Percentiles rank a stretch among this genome's conserved stretches.
These are phyloP conservation scores for Chlorodrepanis virens DNA, from an alignment of 2,113 vertebrate species.

Conservation along the genomic window DNA sequence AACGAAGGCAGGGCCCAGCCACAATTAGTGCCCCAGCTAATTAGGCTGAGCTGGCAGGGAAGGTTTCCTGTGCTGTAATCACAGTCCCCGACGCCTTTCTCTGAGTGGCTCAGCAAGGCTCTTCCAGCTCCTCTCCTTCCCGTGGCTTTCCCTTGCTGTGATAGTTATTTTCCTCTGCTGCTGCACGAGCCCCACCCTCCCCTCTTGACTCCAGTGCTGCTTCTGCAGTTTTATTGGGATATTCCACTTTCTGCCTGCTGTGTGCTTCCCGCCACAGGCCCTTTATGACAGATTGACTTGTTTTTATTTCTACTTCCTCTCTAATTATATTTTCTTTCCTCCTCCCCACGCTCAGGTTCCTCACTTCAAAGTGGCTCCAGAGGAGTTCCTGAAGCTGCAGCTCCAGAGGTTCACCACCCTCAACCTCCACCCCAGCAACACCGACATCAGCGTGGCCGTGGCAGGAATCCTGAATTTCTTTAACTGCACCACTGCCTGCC, in stretches of 20 bases:
- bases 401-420: constrained; percentile 95
- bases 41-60: neutral
- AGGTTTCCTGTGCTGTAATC: constrained; percentile 52
- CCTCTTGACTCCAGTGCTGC: neutral
- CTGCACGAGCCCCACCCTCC: neutral
- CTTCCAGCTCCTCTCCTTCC: constrained; percentile 33
- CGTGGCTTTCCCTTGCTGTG: neutral
- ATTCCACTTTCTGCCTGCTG: neutral
- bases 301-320: neutral
- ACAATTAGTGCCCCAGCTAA: constrained; percentile 32
- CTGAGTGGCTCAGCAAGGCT: constrained; percentile 54
- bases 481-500: constrained; percentile 94
- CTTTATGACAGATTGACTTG: neutral
- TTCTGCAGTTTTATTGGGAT: constrained; percentile 12
- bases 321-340: neutral
- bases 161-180: constrained; percentile 21
- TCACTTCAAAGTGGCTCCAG: constrained; percentile 95
- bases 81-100: neutral
- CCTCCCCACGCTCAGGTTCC: constrained; percentile 81
- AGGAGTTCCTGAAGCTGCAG: constrained; percentile 95
- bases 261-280: neutral
- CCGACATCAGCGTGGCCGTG: constrained; percentile 93
- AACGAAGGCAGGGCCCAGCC: neutral
- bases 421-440: constrained; percentile 96
- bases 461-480: constrained; percentile 95